A percentile compares a stretch with the other conserved stretches of the same genome.
Evolutionary conservation across 2,797 vertebrate species (phyloP).

Genomic region (Hippoglossus hippoglossus): DNA sequence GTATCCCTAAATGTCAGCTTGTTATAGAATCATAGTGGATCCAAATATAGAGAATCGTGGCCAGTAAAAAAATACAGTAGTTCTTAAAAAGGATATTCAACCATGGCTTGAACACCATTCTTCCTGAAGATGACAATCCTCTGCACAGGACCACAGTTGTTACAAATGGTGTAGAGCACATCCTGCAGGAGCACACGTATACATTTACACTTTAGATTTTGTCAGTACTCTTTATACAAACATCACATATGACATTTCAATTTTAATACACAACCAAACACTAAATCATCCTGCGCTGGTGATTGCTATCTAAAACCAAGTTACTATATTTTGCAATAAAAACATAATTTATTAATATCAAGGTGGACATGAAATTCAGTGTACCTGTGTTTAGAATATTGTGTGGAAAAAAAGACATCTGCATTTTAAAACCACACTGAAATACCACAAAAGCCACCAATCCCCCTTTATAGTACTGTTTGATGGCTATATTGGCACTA

Average conservation of each 20-base stretch:
- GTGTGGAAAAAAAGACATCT: neutral
- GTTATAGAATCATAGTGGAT: neutral
- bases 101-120: slow-evolving; percentile 98
- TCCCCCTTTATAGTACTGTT: neutral
- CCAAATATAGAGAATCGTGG: neutral
- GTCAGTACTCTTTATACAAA: too few species aligned
- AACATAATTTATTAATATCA: too few species aligned
- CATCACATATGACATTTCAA: too few species aligned
- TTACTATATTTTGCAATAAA: too few species aligned
- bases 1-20: neutral
- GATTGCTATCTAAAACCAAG: too few species aligned
- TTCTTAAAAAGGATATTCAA: slow-evolving; percentile 93
- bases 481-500: neutral
- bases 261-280: too few species aligned
- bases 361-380: neutral
- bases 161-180: slow-evolving; percentile 96
- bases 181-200: slow-evolving; percentile 81
- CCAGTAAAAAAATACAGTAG: neutral
- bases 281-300: too few species aligned
- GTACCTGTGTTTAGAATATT: too few species aligned
- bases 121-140: slow-evolving; percentile 98
- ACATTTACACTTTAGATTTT: neutral
- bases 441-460: too few species aligned
- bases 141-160: slow-evolving; percentile 96
- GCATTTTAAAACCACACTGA: too few species aligned